Evolutionary conservation across 2,113 vertebrate species (phyloP).

Genomic region (Hydropotes inermis): DNA sequence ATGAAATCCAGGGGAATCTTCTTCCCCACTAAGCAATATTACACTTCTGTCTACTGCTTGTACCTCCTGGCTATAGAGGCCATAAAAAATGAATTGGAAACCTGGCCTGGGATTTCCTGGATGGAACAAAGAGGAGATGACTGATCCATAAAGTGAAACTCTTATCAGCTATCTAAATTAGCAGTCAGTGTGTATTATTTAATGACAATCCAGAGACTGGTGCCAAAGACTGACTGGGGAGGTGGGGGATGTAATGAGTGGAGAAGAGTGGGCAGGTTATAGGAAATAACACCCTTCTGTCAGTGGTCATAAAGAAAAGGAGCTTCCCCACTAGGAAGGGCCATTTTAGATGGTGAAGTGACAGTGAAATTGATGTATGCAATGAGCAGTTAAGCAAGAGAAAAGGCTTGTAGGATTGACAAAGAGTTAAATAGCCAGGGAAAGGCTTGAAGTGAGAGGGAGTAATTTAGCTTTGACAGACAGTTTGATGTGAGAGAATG

Average conservation of each 20-base stretch:
- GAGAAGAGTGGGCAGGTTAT: neutral
- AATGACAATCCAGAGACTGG: neutral
- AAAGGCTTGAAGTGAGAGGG: neutral
- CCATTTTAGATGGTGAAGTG: constrained; percentile 23
- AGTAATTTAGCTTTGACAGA: constrained; percentile 19
- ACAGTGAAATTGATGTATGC: neutral
- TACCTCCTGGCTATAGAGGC: neutral
- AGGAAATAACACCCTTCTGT: neutral
- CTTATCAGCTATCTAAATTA: neutral
- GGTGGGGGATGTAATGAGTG: neutral
- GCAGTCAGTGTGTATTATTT: neutral
- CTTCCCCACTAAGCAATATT: neutral
- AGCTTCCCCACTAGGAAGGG: neutral
- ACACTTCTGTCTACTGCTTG: constrained; percentile 8
- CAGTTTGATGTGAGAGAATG: neutral
- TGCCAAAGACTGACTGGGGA: neutral
- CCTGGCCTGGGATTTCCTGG: neutral
- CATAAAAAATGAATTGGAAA: constrained; percentile 8
- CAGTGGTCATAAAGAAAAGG: neutral
- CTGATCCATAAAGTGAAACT: neutral
- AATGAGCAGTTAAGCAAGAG: constrained; percentile 15
- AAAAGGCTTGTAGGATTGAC: neutral
- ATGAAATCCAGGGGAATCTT: neutral
- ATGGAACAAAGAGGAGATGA: constrained; percentile 32
- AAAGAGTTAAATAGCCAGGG: neutral